These are phyloP conservation scores for Branchellion lobata DNA, from an alignment of 2,888 invertebrate species.

Conservation along the genomic window DNA sequence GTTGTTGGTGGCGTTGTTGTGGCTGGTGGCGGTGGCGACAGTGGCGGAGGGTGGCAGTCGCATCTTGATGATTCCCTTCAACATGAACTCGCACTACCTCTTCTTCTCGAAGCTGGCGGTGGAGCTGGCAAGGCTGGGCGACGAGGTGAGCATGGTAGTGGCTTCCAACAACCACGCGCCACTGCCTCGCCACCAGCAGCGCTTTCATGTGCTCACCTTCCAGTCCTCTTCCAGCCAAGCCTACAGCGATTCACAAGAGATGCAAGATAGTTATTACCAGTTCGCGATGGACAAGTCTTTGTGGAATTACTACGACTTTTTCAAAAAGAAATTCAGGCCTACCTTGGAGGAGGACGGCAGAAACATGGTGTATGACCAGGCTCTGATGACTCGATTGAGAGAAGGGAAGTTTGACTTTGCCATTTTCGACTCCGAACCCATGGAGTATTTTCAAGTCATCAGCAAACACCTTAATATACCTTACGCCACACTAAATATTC, in stretches of 20 bases:
- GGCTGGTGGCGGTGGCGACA: no score
- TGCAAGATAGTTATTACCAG: neutral
- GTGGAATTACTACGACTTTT: neutral
- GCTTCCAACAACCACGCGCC: slow-evolving; percentile 7
- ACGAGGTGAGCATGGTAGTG: slow-evolving; percentile 13
- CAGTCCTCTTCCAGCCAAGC: neutral
- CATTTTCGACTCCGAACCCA: neutral
- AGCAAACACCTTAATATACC: slow-evolving; percentile 14
- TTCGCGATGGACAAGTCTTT: neutral
- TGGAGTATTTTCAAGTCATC: neutral
- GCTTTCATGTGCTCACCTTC: neutral
- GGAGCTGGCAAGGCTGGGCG: slow-evolving; percentile 15
- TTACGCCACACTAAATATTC: slow-evolving; percentile 8
- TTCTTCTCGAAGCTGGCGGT: slow-evolving; percentile 12
- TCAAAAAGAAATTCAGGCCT: neutral
- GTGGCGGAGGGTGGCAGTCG: no score
- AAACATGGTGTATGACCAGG: slow-evolving; percentile 13
- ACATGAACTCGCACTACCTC: slow-evolving; percentile 25
- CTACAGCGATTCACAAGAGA: neutral
- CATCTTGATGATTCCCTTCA: slow-evolving; percentile 25
- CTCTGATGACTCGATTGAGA: slow-evolving; percentile 25
- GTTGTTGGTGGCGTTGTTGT: no score
- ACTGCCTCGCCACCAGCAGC: neutral
- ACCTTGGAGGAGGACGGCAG: neutral
- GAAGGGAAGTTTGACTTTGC: slow-evolving; percentile 15